Evolutionary conservation across 2,113 vertebrate species (phyloP), one percentile per base, ranked within the genome.

Genomic region (Puffinus mauretanicus): DNA sequence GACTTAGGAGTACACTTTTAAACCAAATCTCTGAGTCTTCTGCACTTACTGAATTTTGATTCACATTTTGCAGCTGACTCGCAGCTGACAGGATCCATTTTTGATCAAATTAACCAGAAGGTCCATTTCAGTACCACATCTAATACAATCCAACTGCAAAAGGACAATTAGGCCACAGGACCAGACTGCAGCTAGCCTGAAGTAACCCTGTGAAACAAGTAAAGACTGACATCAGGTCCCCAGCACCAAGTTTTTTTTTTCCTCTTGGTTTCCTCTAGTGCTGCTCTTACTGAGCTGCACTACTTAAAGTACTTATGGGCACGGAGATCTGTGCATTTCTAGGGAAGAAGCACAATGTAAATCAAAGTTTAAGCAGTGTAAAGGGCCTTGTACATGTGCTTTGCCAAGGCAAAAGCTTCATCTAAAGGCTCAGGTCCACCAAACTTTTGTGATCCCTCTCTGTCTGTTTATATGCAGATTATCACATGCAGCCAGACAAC

Each of bases 381-480:
- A 42, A 70, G 19, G 46, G 17, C 6, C 22, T 65, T 22, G 12
- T 18, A 18, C 1, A 1, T 27, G 10, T 21, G 6, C 17, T 82
- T 61, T 77, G 9, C 27, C 2, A 1, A 55, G 27, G 57, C 13
- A 73, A 55, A 67, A 57, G 7, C 10, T 66, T 85, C 16, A 42
- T 34, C 22, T 55, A 14, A 32, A 60, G 26, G 30, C 54, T 77
- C 12, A 22, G n/a, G 11, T 34, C 26, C 2, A 1, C 17, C 34
- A 13, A 27, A 79, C 7, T 8, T 6, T n/a, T 46, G 29, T 0
- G 0, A 15, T 47, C 1, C 27, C n/a, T 64, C 20, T 32, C 21
- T 44, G 3, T 49, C 27, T 30, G 16, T 30, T 34, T n/a, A 15
- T 16, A 30, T 4, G 19, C 49, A 62, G 13, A 81, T 7, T 17